These are phyloP conservation scores for Polypedilum pembai DNA, from an alignment of 1,140 invertebrate genomes.

Conservation along the genomic window DNA sequence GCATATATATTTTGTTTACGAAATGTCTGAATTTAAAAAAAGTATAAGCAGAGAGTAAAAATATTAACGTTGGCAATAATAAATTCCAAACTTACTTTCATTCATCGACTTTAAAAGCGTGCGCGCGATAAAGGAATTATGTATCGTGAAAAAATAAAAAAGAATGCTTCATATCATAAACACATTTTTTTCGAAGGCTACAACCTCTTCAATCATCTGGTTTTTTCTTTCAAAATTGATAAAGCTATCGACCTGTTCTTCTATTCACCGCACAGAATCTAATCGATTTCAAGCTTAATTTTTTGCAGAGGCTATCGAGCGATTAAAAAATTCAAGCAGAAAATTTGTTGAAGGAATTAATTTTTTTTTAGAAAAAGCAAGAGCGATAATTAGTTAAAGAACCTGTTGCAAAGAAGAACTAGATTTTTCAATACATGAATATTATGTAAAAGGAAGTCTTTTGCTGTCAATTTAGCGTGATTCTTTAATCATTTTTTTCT, in stretches of 20 bases:
- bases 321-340: slow-evolving; percentile 10
- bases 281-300: not conserved
- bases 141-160: not conserved
- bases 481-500: slow-evolving; percentile 19
- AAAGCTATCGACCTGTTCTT: not conserved
- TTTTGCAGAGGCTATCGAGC: not conserved
- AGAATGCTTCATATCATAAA: not conserved
- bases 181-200: slow-evolving; percentile 8
- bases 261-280: not conserved
- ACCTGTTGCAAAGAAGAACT: not conserved
- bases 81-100: not conserved
- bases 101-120: not conserved
- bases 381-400: not conserved
- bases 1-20: not conserved
- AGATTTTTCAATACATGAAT: not conserved
- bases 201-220: not conserved
- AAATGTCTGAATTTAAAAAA: not conserved
- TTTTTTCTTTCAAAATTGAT: not conserved
- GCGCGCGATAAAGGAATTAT: not conserved
- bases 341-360: slow-evolving; percentile 14
- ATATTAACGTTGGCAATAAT: not conserved
- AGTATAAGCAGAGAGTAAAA: not conserved
- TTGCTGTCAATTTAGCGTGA: not conserved
- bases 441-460: slow-evolving; percentile 13
- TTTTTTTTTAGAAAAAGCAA: not conserved